Percentiles rank a stretch among this genome's conserved stretches.
Evolutionary conservation across 1,140 invertebrate genomes (phyloP).

Genomic region (Apis florea): DNA sequence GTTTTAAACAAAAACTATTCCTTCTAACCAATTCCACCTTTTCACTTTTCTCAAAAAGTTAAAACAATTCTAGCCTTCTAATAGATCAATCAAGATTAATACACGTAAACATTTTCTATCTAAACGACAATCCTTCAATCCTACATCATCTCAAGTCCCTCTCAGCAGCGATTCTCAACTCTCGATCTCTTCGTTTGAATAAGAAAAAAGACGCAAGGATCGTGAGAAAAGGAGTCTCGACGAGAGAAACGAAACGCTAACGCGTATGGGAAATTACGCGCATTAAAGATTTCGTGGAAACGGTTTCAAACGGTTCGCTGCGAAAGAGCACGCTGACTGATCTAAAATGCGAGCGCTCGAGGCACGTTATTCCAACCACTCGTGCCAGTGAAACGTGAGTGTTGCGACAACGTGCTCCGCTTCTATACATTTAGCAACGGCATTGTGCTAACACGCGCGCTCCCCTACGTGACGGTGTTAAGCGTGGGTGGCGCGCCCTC

Average conservation of each 20-base stretch:
- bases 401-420: conserved; percentile 61
- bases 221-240: neutral
- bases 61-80: too few relatives aligned
- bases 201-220: too few relatives aligned
- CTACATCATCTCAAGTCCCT: too few relatives aligned
- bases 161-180: too few relatives aligned
- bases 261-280: neutral
- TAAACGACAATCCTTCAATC: too few relatives aligned
- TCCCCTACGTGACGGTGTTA: conserved; percentile 48
- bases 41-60: too few relatives aligned
- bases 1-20: too few relatives aligned
- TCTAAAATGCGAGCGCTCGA: conserved; percentile 58
- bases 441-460: conserved; percentile 51
- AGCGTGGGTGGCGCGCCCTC: neutral
- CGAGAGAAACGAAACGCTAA: conserved; percentile 21
- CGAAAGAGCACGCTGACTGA: conserved; percentile 29
- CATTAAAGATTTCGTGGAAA: conserved; percentile 26
- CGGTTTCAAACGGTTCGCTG: neutral
- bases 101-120: too few relatives aligned
- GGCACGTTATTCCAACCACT: conserved; percentile 51
- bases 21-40: too few relatives aligned
- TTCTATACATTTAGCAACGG: conserved; percentile 53
- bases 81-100: too few relatives aligned
- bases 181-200: too few relatives aligned
- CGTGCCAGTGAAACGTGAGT: conserved; percentile 56